Evolutionary conservation across 2,888 invertebrate genomes (phyloP).

Genomic region (Calephelis perditalis): DNA sequence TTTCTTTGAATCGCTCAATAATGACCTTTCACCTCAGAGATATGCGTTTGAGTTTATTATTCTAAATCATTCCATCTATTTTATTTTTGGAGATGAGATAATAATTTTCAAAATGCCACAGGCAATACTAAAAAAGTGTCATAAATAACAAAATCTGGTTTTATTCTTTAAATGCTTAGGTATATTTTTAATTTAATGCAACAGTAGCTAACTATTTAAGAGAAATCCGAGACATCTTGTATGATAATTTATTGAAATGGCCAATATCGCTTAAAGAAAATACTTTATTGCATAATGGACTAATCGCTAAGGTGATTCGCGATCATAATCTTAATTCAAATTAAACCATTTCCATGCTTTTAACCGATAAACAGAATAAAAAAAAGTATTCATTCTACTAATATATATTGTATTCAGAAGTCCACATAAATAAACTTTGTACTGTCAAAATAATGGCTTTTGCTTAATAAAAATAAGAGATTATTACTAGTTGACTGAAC

Average conservation of each 20-base stretch:
- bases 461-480: no score
- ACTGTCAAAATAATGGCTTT: no score
- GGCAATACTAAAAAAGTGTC: background rate
- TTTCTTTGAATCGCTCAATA: no score
- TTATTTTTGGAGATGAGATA: background rate
- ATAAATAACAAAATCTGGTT: conserved; percentile 20
- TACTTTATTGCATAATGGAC: conserved; percentile 17
- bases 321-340: no score
- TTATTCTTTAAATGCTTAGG: conserved; percentile 10
- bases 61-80: background rate
- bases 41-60: background rate
- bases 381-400: no score
- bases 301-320: background rate
- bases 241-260: conserved; percentile 28
- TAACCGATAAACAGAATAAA: no score
- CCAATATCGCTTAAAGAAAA: conserved; percentile 12
- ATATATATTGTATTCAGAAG: no score
- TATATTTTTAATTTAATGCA: conserved; percentile 29
- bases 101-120: conserved; percentile 1
- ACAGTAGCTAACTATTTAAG: conserved; percentile 29
- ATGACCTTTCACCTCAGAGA: no score
- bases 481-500: no score
- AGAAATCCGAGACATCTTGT: conserved; percentile 13
- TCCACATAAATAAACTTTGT: no score
- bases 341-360: no score